Evolutionary conservation across 2,113 vertebrate genomes (phyloP), one percentile per base, ranked within the genome.

Genomic region (Toxotes chatareus): DNA sequence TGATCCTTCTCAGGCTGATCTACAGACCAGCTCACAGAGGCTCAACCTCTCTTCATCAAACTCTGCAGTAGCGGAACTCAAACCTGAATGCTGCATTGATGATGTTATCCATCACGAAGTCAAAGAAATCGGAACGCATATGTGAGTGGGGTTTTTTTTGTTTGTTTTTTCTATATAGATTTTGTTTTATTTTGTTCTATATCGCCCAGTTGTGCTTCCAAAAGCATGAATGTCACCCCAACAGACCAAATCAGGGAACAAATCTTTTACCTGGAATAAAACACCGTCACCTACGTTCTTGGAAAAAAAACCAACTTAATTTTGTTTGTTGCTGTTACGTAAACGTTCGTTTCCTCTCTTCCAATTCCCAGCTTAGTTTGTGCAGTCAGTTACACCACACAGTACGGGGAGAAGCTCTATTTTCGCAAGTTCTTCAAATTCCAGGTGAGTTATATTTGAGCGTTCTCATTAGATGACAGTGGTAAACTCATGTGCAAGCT

Each of bases 401-500:
- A 99, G 85, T 93, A 93, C 4, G 98, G 97, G 91, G 98, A 99
- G 92, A 99, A 99, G 92, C 97, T 99, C 93, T 99, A 99, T 92
- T 99, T 99, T 93, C 96, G 98, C 78, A 99, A 99, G 90, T 99
- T 99, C 95, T 99, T 99, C 94, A 99, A 99, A 95, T 99, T 99
- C 93, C 98, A 99, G 98, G 98, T 99, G 95, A 88, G 87, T 44
- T 38, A 5, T 47, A 12, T 67, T 44, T 56, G 13, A 60, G 38
- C n/a, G 1, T 40, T 86, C n/a, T 82, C 60, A 36, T 82, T 68
- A 73, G 75, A 70, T 32, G 32, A 7, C 55, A 0, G 72, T 0
- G 27, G 11, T 63, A 0, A 66, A 44, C 32, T 80, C 27, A 1
- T 9, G 17, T 11, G 51, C 19, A 1, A 47, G 23, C 44, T 76